These are phyloP conservation scores for Aptenodytes forsteri DNA, from an alignment of 2,113 vertebrate genomes.

Conservation along the genomic window DNA sequence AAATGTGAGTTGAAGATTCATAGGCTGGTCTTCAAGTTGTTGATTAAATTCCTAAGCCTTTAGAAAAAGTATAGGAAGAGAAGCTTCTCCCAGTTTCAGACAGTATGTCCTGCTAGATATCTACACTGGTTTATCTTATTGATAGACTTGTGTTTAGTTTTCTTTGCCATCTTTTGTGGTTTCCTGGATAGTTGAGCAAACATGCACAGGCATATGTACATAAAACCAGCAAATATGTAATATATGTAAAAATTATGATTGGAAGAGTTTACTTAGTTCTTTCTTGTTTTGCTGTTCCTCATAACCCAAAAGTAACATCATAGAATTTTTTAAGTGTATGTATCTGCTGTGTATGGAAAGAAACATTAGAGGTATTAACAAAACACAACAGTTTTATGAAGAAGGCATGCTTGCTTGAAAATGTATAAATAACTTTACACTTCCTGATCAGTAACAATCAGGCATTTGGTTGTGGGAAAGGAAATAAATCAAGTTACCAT, in stretches of 20 bases:
- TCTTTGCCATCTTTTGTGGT: background rate
- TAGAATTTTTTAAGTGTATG: background rate
- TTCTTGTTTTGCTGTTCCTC: background rate
- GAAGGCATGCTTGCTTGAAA: background rate
- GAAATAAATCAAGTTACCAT: background rate
- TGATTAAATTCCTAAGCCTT: background rate
- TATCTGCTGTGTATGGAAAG: background rate
- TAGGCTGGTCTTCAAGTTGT: background rate
- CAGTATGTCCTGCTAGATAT: background rate
- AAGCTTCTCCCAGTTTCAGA: background rate
- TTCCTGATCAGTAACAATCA: background rate
- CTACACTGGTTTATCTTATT: background rate
- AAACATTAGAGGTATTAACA: background rate
- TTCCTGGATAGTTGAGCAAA: background rate
- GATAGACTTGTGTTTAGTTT: background rate
- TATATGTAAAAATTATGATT: background rate
- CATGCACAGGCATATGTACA: fast-evolving
- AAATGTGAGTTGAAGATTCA: background rate
- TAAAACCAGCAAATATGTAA: background rate
- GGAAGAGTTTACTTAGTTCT: background rate
- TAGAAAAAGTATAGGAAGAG: background rate
- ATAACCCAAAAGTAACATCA: background rate
- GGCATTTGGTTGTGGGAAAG: background rate
- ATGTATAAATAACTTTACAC: background rate
- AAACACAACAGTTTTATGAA: background rate